Evolutionary conservation across 2,797 vertebrate species (phyloP), one percentile per base, ranked within the genome.

Genomic region (Scleropages formosus): DNA sequence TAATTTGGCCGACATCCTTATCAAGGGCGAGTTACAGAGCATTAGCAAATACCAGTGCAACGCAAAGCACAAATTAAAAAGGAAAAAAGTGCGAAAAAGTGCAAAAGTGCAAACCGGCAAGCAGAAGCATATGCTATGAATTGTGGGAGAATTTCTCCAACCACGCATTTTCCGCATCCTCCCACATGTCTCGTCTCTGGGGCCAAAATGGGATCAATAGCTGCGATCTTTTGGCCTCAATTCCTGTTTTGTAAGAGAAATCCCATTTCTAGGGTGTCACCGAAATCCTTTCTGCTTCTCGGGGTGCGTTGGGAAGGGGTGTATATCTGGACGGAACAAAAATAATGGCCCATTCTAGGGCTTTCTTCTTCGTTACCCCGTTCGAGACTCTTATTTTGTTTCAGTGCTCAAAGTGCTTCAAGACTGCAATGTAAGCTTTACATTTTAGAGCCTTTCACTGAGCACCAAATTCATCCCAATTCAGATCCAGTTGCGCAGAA

Each of bases 71-170:
- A 31, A n/a, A 20, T 18, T 20, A 8, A 16, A 24, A 20, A 12
- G 12, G 4, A 46, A 46, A 27, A 44, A 66, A 15, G 31, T 51
- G 56, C 24, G 68, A 8, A 71, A 24, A 56, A 49, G 56, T 70
- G 47, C 20, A 56, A 70, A 53, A 53, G 56, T 70, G 47, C 20
- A 56, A 70, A 53, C 53, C 24, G 70, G 12, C 46, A 8, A 59
- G 16, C 46, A 70, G 26, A 53, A 68, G 44, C 66, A 20, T n/a
- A 68, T 68, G n/a, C 11, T 68, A 22, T 20, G 22, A 47, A 66
- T 46, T 46, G 27, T 20, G 16, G 3, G 46, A 46, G 27, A 31
- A 18, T 51, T 51, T 49, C 51, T 10, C 49, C 49, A 7, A 7
- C 46, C 16, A 46, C 46, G 66, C 46, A 46, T 66, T n/a, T 46